Evolutionary conservation across 35 echinoderm and acorn worm genomes (phyloP).

Genomic region (Acanthaster planci): DNA sequence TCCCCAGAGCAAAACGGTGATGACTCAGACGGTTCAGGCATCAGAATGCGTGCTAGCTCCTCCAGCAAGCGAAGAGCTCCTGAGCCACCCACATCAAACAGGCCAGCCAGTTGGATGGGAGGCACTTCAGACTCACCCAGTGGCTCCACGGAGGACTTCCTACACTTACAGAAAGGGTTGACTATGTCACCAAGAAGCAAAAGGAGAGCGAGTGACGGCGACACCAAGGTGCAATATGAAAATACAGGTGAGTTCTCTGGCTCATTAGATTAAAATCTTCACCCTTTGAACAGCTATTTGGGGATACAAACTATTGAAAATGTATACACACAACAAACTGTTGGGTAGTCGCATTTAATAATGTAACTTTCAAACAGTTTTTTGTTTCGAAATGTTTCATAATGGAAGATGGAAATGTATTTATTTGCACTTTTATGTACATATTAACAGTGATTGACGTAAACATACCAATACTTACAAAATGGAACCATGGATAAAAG

Average conservation of each 20-base stretch:
- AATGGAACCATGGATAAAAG: too few species aligned
- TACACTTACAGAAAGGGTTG: slow-evolving; percentile 41
- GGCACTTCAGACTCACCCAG: not conserved
- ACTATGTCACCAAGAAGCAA: slow-evolving; percentile 43
- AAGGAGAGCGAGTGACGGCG: slow-evolving; percentile 17
- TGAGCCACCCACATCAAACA: slow-evolving; percentile 47
- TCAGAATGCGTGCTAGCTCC: not conserved
- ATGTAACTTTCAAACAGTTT: too few species aligned
- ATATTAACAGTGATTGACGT: too few species aligned
- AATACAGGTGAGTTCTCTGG: slow-evolving; percentile 47
- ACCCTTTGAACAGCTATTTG: too few species aligned
- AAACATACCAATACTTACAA: too few species aligned
- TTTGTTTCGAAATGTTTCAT: too few species aligned
- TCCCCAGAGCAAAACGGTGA: slow-evolving; percentile 19
- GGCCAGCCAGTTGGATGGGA: slow-evolving; percentile 25
- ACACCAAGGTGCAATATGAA: slow-evolving; percentile 43
- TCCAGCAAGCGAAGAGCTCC: slow-evolving; percentile 67
- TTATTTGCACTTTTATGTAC: too few species aligned
- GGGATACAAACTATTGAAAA: too few species aligned
- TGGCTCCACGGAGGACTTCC: slow-evolving; percentile 25
- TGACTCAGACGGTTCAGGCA: slow-evolving; percentile 13
- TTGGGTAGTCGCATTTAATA: too few species aligned
- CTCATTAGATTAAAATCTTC: not conserved
- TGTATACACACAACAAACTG: too few species aligned
- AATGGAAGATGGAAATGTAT: too few species aligned